Evolutionary conservation across 2,797 vertebrate genomes (phyloP).

Genomic region (Potorous gilbertii): DNA sequence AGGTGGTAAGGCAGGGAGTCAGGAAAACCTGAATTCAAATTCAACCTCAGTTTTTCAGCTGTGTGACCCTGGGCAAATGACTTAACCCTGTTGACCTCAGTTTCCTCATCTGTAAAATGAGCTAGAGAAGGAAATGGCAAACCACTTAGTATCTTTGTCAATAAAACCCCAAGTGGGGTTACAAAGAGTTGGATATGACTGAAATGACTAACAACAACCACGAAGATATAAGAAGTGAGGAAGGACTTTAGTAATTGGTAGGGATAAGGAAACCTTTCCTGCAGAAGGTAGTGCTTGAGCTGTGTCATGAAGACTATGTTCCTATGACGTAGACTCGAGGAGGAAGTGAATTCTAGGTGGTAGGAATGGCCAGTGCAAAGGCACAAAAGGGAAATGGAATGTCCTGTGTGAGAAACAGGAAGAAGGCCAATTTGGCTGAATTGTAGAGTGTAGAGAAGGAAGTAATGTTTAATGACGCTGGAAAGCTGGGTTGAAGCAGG

Average conservation of each 20-base stretch:
- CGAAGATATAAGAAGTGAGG: not conserved
- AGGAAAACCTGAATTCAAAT: too few relatives aligned
- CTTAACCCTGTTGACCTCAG: not conserved
- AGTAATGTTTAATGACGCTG: not conserved
- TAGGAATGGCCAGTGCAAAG: not conserved
- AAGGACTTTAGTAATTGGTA: not conserved
- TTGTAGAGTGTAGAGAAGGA: not conserved
- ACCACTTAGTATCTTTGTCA: too few relatives aligned
- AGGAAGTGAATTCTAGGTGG: not conserved
- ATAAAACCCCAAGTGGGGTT: not conserved
- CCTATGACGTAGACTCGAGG: not conserved
- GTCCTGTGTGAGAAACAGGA: not conserved
- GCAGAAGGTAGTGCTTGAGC: not conserved
- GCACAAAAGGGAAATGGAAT: not conserved
- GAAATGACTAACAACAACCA: not conserved
- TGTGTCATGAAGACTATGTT: not conserved
- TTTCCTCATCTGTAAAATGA: not conserved
- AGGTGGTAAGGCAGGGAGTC: too few relatives aligned
- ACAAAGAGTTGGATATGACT: not conserved
- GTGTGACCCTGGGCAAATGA: not conserved
- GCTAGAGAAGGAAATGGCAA: not conserved
- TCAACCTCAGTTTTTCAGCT: too few relatives aligned
- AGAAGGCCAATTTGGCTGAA: not conserved
- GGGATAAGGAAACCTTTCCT: not conserved
- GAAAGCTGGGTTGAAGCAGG: not conserved